phyloP scores from a whole-genome alignment of 2,888 invertebrate genomes.

The Eurois occulta region DNA sequence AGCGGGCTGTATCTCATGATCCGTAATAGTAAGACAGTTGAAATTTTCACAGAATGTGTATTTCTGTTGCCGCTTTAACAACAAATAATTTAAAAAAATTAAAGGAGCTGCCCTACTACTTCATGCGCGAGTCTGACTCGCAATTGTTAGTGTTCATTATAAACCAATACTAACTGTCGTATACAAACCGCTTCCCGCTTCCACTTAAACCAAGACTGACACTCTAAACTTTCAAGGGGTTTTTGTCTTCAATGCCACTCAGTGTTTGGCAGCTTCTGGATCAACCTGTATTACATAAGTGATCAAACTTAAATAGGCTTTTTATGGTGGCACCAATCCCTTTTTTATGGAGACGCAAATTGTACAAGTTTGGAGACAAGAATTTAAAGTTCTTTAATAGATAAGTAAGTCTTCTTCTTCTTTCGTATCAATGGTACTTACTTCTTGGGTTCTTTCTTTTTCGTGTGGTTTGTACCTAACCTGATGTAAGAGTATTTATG shows the following conservation, averaged over 20 bases:
- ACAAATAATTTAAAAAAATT: no score
- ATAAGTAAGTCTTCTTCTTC: background rate
- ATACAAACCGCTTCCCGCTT: conserved; percentile 29
- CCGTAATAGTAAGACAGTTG: no score
- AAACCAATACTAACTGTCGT: no score
- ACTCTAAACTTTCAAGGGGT: conserved; percentile 76
- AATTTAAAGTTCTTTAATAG: background rate
- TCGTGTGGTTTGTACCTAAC: no score
- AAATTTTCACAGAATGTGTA: no score
- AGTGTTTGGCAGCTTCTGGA: conserved; percentile 73
- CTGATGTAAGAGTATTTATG: no score
- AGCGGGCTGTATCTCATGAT: no score
- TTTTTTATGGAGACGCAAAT: conserved; percentile 26
- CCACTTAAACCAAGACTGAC: conserved; percentile 51
- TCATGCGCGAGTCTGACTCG: no score
- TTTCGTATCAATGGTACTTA: background rate
- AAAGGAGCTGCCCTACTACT: no score
- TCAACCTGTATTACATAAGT: conserved; percentile 72
- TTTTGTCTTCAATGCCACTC: conserved; percentile 77
- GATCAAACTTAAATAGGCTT: conserved; percentile 69
- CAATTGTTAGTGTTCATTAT: no score
- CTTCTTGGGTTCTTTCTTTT: background rate
- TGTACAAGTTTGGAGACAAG: conserved; percentile 7
- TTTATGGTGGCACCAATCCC: conserved; percentile 50
- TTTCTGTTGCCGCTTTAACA: no score